Percentiles rank a stretch among this genome's conserved stretches.
Conservation (phyloP, 64 coral and sea anemone species). For the Porites australiensis region DNA sequence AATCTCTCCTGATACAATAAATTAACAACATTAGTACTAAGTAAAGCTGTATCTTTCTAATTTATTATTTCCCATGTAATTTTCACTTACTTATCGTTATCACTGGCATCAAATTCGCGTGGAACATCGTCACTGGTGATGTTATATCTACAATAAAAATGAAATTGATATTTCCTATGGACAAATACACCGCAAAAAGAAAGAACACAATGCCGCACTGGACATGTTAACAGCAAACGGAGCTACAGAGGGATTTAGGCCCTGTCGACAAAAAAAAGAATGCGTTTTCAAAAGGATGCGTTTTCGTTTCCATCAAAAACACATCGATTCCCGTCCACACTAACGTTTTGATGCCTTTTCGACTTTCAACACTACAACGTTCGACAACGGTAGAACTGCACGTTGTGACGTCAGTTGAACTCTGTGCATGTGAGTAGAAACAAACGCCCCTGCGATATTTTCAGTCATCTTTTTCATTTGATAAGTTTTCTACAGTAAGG, state of each 20-base stretch:
- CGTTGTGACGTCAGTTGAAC: no score
- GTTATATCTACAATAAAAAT: conserved; percentile 19
- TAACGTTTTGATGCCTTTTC: no score
- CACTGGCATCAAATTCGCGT: conserved; percentile 2
- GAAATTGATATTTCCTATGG: conserved; percentile 1
- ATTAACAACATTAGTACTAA: not conserved
- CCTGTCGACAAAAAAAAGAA: no score
- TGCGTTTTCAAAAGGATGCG: no score
- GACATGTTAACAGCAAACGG: not conserved
- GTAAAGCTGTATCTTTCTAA: not conserved
- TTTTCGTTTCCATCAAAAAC: no score
- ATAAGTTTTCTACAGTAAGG: no score
- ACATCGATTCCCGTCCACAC: no score
- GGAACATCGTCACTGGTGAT: not conserved
- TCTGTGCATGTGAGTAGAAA: no score
- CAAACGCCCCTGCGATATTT: no score
- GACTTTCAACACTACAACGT: no score
- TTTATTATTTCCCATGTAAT: conserved; percentile 2
- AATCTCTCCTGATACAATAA: conserved; percentile 1
- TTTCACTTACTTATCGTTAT: conserved; percentile 30
- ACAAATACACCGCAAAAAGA: conserved; percentile 2
- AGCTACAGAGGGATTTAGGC: not conserved
- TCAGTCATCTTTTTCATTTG: no score
- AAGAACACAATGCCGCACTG: not conserved
- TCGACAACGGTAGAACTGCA: no score